Evolutionary conservation across 1,140 invertebrate species (phyloP).

Genomic region (Pogonognathellus flavescens): DNA sequence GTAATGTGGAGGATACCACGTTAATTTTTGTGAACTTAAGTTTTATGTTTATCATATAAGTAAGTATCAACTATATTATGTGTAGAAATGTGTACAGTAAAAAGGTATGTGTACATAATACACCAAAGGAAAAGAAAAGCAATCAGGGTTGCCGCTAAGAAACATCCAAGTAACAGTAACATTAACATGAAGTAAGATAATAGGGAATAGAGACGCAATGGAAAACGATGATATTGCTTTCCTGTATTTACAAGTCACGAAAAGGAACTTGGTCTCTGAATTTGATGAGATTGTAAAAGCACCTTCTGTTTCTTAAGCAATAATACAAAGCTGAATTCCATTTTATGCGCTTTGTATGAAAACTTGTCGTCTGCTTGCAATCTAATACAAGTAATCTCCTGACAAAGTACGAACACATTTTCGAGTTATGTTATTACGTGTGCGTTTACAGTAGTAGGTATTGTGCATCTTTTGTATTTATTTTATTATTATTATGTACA

Average conservation of each 20-base stretch:
- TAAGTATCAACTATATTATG: no score
- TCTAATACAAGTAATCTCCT: slow-evolving; percentile 9
- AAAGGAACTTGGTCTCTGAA: slow-evolving; percentile 28
- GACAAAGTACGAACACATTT: slow-evolving; percentile 23
- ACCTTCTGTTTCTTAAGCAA: slow-evolving; percentile 23
- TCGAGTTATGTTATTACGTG: not conserved
- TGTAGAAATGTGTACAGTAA: no score
- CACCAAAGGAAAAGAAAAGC: not conserved
- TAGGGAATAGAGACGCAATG: not conserved
- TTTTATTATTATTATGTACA: not conserved
- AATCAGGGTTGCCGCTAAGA: no score
- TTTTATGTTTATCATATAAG: no score
- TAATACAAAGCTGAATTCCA: not conserved
- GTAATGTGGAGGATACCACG: no score
- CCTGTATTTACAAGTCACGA: slow-evolving; percentile 43
- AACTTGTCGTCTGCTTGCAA: not conserved
- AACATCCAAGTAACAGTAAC: no score
- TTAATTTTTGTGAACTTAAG: no score
- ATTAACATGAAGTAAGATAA: not conserved
- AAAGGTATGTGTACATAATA: no score
- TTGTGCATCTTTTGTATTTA: not conserved
- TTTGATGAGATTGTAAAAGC: slow-evolving; percentile 37
- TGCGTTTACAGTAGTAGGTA: no score
- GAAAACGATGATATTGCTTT: slow-evolving; percentile 45
- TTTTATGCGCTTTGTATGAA: slow-evolving; percentile 22